Base-by-base conservation (phyloP, 2,888 invertebrate species). In the Ochropacha duplaris region DNA sequence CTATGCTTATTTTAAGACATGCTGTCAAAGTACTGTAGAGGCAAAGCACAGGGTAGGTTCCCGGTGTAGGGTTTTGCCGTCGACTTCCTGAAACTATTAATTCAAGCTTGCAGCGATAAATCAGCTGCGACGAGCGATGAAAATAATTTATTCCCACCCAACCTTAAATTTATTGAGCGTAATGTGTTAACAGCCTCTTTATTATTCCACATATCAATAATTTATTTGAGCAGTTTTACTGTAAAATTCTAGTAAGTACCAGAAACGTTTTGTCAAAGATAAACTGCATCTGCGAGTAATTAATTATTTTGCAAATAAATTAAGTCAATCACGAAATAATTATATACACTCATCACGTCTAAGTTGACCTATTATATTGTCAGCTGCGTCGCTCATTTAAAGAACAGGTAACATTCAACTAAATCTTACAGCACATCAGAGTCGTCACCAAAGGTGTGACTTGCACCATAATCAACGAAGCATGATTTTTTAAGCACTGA, bases 51-150 rank as follows among this genome's bases (percentile, higher is more conserved):
- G 61, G 62, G 54, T 56, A 12, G 31, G 12, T 12, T 12, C 12
- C 62, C 66, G 67, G 67, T 62, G 60, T 55, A 56, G 58, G 58
- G 60, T 57, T 58, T 66, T 69, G 59, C 71, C 65, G 71, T 69
- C 71, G 75, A 80, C 84, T 85, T 86, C 81, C 84, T 83, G 78
- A 83, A 83, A 83, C 86, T 79, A 84, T 87, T 86, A 87, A 84
- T 85, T 77, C 72, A 65, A 68, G 70, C 78, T 74, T 62, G 66
- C 61, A 68, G 63, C 79, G 60, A 84, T 87, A 85, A 86, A 85
- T 85, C 83, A 81, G 72, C 59, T 62, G 61, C 66, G 77, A 80
- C 74, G 77, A 78, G 66, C 75, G 78, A 81, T 80, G 79, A 76
- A 83, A 79, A 82, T 84, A 83, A 84, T 83, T 83, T 79, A 84